A percentile compares a stretch with the other conserved stretches of the same genome.
These are phyloP conservation scores for Eupithecia subumbrata DNA, from an alignment of 2,888 invertebrate species.

Conservation along the genomic window DNA sequence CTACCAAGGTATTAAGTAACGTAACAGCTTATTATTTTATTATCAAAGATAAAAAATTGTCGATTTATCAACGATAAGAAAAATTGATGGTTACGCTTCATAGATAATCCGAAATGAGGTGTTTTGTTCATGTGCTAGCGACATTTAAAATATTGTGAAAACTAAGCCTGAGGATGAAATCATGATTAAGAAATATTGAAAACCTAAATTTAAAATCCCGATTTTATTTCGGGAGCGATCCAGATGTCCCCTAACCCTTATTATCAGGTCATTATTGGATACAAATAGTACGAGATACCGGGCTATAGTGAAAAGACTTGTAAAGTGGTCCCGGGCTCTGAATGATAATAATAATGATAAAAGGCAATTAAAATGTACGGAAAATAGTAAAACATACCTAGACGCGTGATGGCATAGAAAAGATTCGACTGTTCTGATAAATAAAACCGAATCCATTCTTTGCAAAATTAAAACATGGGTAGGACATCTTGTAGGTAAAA, in stretches of 20 bases:
- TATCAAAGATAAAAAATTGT: constrained; percentile 1
- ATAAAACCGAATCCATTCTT: neutral
- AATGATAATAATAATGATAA: neutral
- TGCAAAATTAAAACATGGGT: neutral
- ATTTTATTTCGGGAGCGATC: too few relatives aligned
- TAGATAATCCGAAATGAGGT: neutral
- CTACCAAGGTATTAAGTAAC: neutral
- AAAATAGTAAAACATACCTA: neutral
- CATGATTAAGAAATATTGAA: neutral
- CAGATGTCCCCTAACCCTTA: neutral
- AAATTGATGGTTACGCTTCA: constrained; percentile 5
- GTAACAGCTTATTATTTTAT: constrained; percentile 9
- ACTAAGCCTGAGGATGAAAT: neutral
- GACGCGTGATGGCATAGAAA: neutral
- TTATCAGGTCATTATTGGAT: neutral
- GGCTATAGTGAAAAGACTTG: neutral
- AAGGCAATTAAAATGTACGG: neutral
- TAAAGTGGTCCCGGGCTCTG: neutral
- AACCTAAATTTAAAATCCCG: neutral
- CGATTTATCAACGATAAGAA: neutral
- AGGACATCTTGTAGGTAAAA: neutral
- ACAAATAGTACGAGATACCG: neutral
- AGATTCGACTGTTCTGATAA: neutral
- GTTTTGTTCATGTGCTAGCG: neutral
- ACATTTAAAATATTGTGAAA: neutral